Percentiles rank a stretch among this genome's conserved stretches.
These are phyloP conservation scores for Synanthedon myopaeformis DNA, from an alignment of 2,888 invertebrate genomes.

Conservation along the genomic window DNA sequence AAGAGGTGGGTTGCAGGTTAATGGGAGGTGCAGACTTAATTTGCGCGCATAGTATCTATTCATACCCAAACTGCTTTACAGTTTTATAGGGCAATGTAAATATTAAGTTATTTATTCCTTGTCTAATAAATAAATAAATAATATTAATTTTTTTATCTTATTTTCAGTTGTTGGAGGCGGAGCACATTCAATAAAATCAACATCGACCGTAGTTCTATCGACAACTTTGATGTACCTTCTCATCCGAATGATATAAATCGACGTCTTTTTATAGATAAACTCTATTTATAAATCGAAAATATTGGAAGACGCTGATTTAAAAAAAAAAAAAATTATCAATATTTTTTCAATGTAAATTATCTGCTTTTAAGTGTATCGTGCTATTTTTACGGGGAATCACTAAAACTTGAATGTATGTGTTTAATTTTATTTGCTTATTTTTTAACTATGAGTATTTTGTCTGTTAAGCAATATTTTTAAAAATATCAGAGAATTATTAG, in stretches of 20 bases:
- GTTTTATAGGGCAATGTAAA: no score
- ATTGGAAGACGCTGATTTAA: neutral
- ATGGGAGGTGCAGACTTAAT: no score
- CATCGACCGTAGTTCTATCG: slow-evolving; percentile 22
- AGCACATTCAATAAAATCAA: slow-evolving; percentile 27
- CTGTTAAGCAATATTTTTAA: no score
- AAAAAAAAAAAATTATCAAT: neutral
- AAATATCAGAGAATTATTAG: no score
- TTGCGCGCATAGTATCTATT: no score
- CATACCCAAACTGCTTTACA: no score
- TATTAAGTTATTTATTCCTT: neutral
- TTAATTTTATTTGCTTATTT: no score
- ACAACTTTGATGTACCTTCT: slow-evolving; percentile 49
- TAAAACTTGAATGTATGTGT: no score
- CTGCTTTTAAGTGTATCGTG: neutral
- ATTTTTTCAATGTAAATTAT: neutral
- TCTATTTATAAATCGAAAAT: slow-evolving; percentile 42
- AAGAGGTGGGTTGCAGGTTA: no score
- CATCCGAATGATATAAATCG: slow-evolving; percentile 49
- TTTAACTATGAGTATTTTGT: no score
- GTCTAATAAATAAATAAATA: neutral
- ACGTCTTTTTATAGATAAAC: slow-evolving; percentile 22
- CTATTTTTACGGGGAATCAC: neutral
- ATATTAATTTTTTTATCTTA: slow-evolving; percentile 6
- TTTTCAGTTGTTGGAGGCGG: slow-evolving; percentile 38